phyloP scores from a whole-genome alignment of 1,140 invertebrate species.

The silkworm (Bombyx mori) region DNA sequence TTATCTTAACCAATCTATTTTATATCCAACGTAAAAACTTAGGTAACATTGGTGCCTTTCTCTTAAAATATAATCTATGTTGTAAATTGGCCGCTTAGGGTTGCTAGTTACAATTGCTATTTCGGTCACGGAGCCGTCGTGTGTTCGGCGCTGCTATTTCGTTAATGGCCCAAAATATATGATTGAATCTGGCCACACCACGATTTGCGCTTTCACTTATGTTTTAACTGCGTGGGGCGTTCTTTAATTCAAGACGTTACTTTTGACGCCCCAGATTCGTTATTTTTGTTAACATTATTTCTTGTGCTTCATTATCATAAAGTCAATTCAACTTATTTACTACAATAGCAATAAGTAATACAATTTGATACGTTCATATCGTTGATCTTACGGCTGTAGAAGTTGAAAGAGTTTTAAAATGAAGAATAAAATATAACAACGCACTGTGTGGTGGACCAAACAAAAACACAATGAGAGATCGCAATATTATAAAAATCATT shows the following conservation, averaged over 20 bases:
- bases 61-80: too few relatives aligned
- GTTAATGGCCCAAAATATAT: conserved; percentile 25
- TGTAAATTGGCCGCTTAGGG: not conserved
- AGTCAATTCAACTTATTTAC: not conserved
- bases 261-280: too few relatives aligned
- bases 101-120: conserved; percentile 18
- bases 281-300: conserved; percentile 2
- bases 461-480: too few relatives aligned
- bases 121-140: conserved; percentile 23
- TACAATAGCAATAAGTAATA: not conserved
- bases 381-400: too few relatives aligned
- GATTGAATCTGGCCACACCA: conserved; percentile 19
- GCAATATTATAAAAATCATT: too few relatives aligned
- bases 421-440: too few relatives aligned
- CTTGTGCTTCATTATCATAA: not conserved
- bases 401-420: too few relatives aligned
- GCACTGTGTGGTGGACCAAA: too few relatives aligned
- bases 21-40: too few relatives aligned
- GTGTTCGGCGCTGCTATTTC: conserved; percentile 21
- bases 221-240: not conserved
- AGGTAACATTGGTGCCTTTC: too few relatives aligned
- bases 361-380: too few relatives aligned
- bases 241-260: not conserved
- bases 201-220: not conserved
- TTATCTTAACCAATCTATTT: too few relatives aligned